Evolutionary conservation across 2,113 vertebrate genomes (phyloP), one percentile per base, ranked within the genome.

Genomic region (Eubucco bourcierii): DNA sequence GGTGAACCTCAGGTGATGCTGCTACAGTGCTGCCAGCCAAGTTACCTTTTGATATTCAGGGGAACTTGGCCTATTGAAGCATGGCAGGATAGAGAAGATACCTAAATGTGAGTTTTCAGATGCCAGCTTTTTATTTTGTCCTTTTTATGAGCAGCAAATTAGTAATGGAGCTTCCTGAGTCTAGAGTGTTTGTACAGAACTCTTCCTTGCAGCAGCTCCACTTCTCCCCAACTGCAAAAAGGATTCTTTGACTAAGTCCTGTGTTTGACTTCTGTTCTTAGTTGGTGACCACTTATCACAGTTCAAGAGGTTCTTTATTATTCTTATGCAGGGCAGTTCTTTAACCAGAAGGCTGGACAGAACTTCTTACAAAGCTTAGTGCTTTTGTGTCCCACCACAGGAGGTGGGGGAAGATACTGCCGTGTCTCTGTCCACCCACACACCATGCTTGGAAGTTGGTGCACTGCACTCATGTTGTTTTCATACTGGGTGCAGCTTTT

Each of bases 401-500:
- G 18, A 31, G 71, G 23, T 7, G 56, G 52, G 61, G 34, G 41
- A 47, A 34, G 82, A 0, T 50, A 58, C 19, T 84, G 34, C 34
- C 13, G 0, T 2, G 7, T 33, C 47, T 44, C 52, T 87, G 59
- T 20, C 33, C 24, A 7, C 64, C 23, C 16, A 1, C 27, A 23
- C 1, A 0, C 29, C 0, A 1, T 6, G 52, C 52, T 19, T 5
- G 5, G 47, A 21, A 41, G 12, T 80, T 75, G 68, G 10, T 50
- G 34, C 14, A 1, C 31, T 75, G 41, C 14, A 1, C 31, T 72
- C 0, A 0, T 13, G 4, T 3, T 16, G 15, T 55, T 52, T 66
- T 34, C 29, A 25, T 2, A 14, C 33, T 41, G 46, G 39, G 6
- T 60, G 5, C 37, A 79, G 56, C 60, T 37, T 77, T 37, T 27